Conservation (phyloP, 2,113 vertebrate species). For the Lampris megalopsis region DNA sequence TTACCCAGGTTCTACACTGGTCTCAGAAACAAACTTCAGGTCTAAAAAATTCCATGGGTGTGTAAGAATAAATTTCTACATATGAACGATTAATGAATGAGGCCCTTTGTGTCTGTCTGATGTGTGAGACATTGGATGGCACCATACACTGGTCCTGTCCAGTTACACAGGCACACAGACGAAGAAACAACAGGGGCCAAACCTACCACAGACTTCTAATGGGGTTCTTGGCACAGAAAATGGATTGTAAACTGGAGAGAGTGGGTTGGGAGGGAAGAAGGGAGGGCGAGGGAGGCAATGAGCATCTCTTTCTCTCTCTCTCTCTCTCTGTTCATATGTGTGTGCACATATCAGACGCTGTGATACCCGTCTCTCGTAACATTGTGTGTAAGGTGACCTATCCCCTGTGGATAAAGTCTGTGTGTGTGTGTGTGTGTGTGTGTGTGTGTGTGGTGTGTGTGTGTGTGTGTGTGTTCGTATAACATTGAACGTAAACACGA, state of each 20-base stretch:
- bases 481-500: no score
- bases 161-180: constrained; percentile 37
- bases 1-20: no score
- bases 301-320: neutral
- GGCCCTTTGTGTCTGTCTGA: constrained; percentile 18
- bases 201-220: constrained; percentile 55
- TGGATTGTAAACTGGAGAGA: constrained; percentile 20
- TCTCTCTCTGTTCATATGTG: neutral
- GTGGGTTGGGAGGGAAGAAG: neutral
- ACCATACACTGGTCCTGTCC: constrained; percentile 18
- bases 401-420: neutral
- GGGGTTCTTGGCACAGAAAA: constrained; percentile 35
- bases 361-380: neutral
- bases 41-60: no score
- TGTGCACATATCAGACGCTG: neutral
- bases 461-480: no score
- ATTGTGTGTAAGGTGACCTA: constrained; percentile 6
- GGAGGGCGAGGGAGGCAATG: neutral
- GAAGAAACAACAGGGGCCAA: constrained; percentile 30
- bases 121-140: constrained; percentile 22
- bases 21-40: no score
- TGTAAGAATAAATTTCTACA: no score
- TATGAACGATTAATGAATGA: no score
- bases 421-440: constrained; percentile 6
- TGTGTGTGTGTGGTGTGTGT: neutral